phyloP scores from a whole-genome alignment of 2,113 vertebrate genomes.

The Ardeotis arabs region DNA sequence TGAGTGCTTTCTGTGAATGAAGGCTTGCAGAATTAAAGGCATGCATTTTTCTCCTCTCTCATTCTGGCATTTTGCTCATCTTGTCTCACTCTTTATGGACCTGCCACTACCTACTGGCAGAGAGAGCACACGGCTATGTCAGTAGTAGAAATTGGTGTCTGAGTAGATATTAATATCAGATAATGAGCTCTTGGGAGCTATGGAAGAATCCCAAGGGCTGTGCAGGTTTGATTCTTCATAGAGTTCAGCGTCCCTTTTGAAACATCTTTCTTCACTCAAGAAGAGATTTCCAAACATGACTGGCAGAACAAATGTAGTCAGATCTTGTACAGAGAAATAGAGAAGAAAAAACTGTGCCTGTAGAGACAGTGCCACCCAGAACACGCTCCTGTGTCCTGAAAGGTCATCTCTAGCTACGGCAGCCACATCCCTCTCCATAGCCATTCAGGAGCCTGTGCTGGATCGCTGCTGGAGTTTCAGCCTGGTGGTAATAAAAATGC shows the following conservation, averaged over 20 bases:
- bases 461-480: not conserved
- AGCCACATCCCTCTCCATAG: not conserved
- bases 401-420: not conserved
- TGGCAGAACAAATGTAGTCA: not conserved
- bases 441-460: fast-evolving
- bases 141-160: not conserved
- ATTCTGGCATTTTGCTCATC: not conserved
- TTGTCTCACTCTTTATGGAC: not conserved
- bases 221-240: not conserved
- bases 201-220: not conserved
- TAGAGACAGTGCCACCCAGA: not conserved
- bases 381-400: fast-evolving
- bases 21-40: not conserved
- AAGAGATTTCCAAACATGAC: not conserved
- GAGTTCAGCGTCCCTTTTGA: not conserved
- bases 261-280: not conserved
- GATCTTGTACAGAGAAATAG: not conserved
- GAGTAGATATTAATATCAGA: not conserved
- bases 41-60: not conserved
- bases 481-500: not conserved
- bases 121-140: fast-evolving
- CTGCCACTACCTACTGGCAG: not conserved
- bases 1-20: not conserved
- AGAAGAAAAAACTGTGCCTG: not conserved
- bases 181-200: not conserved